Evolutionary conservation across 2,113 vertebrate species (phyloP), one percentile per base, ranked within the genome.

Genomic region (Chloroceryle aenea): DNA sequence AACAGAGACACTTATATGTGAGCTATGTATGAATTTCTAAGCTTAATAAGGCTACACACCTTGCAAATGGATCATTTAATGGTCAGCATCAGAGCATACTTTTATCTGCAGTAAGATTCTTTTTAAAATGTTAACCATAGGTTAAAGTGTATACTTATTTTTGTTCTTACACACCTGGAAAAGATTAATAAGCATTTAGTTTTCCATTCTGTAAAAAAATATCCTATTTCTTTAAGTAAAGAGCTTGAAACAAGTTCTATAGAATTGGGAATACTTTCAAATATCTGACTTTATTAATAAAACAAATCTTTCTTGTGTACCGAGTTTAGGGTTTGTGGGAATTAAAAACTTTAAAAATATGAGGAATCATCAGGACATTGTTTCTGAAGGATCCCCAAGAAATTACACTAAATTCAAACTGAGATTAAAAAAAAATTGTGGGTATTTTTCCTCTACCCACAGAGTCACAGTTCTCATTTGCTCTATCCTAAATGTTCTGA

Each of bases 41-140:
- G 45, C 38, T 47, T 83, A 92, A 90, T 4, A 93, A 91, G 90
- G 56, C 94, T 93, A 97, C 96, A 95, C 96, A 96, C 69, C 53
- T 95, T 85, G 96, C 91, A 91, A 96, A 87, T 9, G 15, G 25
- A 58, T 82, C 22, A 81, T 69, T 90, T 68, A 85, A 66, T 87
- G 77, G 86, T 64, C 87, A 95, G 20, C 50, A 67, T 76, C 85
- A 69, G 18, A 90, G 34, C 17, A 77, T 21, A 61, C 20, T 17
- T 80, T 89, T 89, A 50, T 86, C 67, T 89, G 50, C 58, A 83
- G 10, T 15, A 32, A 74, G 68, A 86, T 45, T 77, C 8, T 43
- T 15, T 74, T 56, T n/a, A 16, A 83, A 83, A 80, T 45, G 17
- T 73, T 79, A 61, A 85, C 75, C 6, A n/a, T 11, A 78, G 32